phyloP scores from a whole-genome alignment of 2,113 vertebrate species.

The Pterocles orientalis region DNA sequence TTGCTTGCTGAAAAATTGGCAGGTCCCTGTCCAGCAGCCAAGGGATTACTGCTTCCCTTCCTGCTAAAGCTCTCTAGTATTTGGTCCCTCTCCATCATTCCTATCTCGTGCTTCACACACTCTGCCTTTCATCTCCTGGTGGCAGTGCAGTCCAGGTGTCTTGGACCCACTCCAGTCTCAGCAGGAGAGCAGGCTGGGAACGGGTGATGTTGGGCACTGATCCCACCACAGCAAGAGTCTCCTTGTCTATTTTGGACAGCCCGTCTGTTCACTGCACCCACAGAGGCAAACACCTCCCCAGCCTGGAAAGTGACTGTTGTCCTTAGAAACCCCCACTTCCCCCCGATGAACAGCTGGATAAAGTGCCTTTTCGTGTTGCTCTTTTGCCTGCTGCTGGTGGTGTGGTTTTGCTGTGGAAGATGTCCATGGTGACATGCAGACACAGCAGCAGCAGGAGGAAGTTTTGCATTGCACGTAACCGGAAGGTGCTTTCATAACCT shows the following conservation, averaged over 20 bases:
- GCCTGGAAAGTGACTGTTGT: not conserved
- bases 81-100: not conserved
- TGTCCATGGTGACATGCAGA: not conserved
- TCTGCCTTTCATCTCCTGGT: not conserved
- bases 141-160: not conserved
- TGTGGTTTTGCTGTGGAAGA: not conserved
- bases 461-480: not conserved
- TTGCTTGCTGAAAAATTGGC: not conserved
- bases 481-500: not conserved
- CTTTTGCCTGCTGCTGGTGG: not conserved
- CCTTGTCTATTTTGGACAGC: not conserved
- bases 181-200: not conserved
- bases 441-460: not conserved
- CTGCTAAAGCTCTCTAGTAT: not conserved
- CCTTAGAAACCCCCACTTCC: not conserved
- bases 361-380: rapidly evolving
- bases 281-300: not conserved
- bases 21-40: constrained; percentile 35
- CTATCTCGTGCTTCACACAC: not conserved
- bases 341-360: not conserved
- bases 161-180: not conserved
- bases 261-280: not conserved
- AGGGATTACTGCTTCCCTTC: not conserved
- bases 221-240: not conserved
- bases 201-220: rapidly evolving